Evolutionary conservation across 2,113 vertebrate genomes (phyloP).

Genomic region (Cynocephalus volans): DNA sequence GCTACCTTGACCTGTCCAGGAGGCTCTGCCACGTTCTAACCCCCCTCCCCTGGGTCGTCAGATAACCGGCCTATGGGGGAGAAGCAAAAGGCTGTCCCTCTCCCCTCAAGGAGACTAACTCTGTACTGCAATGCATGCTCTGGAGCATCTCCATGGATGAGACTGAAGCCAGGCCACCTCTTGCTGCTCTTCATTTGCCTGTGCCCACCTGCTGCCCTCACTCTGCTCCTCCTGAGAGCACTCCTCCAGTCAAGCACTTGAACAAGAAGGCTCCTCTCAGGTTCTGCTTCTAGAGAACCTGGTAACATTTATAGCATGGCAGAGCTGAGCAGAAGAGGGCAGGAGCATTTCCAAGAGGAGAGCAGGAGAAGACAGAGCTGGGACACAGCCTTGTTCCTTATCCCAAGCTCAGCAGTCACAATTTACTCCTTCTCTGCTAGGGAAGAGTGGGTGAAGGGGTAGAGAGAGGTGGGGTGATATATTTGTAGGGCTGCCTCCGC

Average conservation of each 20-base stretch:
- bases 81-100: too few species aligned
- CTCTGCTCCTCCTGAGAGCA: background rate
- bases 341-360: background rate
- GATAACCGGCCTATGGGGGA: background rate
- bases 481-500: background rate
- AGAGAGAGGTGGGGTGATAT: background rate
- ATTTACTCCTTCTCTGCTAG: too few species aligned
- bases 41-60: background rate
- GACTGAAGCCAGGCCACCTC: background rate
- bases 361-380: background rate
- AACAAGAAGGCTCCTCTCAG: background rate
- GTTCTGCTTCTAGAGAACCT: background rate
- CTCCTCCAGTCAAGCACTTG: background rate
- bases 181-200: too few species aligned
- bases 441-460: background rate
- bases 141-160: background rate
- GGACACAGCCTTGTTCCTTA: background rate
- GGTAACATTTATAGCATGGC: too few species aligned
- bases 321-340: background rate
- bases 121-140: too few species aligned
- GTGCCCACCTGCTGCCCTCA: too few species aligned
- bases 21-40: background rate
- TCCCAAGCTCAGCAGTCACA: background rate
- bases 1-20: background rate
- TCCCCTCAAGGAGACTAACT: background rate